Evolutionary conservation across 2,888 invertebrate species (phyloP), one percentile per base, ranked within the genome.

Genomic region (Platycnemis pennipes): DNA sequence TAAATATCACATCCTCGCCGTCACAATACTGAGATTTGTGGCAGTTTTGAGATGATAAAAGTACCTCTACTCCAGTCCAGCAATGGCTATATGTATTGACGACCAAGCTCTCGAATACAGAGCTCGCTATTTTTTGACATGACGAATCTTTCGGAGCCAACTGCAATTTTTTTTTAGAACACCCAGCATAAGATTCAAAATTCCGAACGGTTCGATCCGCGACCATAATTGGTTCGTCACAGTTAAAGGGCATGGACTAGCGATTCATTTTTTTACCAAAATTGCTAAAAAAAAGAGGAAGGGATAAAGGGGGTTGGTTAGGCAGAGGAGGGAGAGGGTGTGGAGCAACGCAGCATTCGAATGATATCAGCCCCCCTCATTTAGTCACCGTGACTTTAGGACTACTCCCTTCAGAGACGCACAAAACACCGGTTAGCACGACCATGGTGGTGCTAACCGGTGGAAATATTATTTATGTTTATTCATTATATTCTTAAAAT

Each of bases 171-270:
- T 77, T n/a, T 11, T n/a, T 45, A 44, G 22, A 89, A 89, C n/a
- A 8, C 53, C 26, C 56, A 42, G 91, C 91, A 3, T 44, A 56
- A 44, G 63, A 56, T 44, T 53, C 26, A 53, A 53, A 26, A 63
- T 91, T 91, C 44, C 31, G 56, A 91, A 91, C n/a, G 56, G 31
- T 63, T 63, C 45, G 45, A 37, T 37, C 22, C 5, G 89, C 53
- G 53, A 63, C 63, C 26, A 91, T 91, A 91, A 91, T 91, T 91
- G 56, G 63, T 91, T 91, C 91, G 91, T 91, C 91, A 91, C 63
- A 77, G 77, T 37, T 77, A 37, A 77, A 37, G 11, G 22, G 37
- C 37, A 37, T 31, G 37, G 37, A 37, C 37, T 8, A 37, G 37
- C 26, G 77, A 77, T 26, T 77, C 37, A 77, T 77, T 77, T 77